Evolutionary conservation across 2,888 invertebrate species (phyloP), one percentile per base, ranked within the genome.

Genomic region (Leucania comma): DNA sequence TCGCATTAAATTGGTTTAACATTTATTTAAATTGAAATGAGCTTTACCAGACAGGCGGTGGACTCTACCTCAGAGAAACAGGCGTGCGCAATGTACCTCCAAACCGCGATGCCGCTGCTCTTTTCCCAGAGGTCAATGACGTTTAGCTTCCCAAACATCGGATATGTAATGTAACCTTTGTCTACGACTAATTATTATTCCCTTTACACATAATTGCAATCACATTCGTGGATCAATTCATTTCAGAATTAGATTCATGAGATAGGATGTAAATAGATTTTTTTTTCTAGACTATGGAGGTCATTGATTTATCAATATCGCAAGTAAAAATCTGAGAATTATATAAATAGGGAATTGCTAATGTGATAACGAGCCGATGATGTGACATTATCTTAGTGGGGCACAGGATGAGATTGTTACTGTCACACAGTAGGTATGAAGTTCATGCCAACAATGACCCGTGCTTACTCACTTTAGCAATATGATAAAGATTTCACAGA

Each of bases 21-120:
- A 86, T 86, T 90, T 90, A 93, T 92, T 93, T 42, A 42, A 93
- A 95, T 95, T 94, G 89, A 89, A 93, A 92, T 93, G 85, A 92
- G 92, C 93, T 90, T 86, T 89, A 93, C 93, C 87, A 38, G 88
- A 84, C 90, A 93, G 88, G 91, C 88, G 90, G 84, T 90, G 91
- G 89, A 90, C 85, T 90, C 92, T 92, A 93, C 92, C 93, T 94
- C 92, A 93, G 92, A 91, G 92, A 90, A 90, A 91, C 93, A 95
- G 94, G 91, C 95, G 95, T 95, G 95, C 95, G 95, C 95, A 88
- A 90, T 87, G 90, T 92, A 92, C 91, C 92, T 91, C 91, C 85
- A 92, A 93, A 91, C 89, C 91, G 90, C 92, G 92, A 91, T 90
- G 93, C 89, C 88, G 91, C 87, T 90, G 87, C 90, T 92, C 91